These are phyloP conservation scores for Incurvaria masculella DNA, from an alignment of 2,888 invertebrate genomes.

Conservation along the genomic window DNA sequence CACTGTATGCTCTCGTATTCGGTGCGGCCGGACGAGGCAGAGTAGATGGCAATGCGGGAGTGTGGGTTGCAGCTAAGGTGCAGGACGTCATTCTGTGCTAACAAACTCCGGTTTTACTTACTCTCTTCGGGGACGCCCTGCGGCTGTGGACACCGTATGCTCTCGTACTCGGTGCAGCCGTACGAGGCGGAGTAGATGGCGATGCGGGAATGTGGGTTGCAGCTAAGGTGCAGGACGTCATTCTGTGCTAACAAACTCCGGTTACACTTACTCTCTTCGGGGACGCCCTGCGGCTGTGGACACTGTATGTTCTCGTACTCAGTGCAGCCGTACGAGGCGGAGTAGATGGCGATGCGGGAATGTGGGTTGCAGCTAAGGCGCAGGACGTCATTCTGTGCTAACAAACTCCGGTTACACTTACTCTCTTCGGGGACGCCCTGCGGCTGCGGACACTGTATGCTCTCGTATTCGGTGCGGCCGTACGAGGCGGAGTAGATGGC, in stretches of 20 bases:
- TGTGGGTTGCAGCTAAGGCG: constrained; percentile 85
- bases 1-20: constrained; percentile 86
- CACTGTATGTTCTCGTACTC: constrained; percentile 86
- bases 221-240: constrained; percentile 76
- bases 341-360: constrained; percentile 87
- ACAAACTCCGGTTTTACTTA: too few species aligned
- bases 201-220: constrained; percentile 78
- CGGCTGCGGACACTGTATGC: constrained; percentile 81
- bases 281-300: constrained; percentile 79
- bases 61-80: constrained; percentile 85
- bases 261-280: constrained; percentile 88
- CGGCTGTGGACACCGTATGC: constrained; percentile 73
- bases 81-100: too few species aligned
- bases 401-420: too few species aligned
- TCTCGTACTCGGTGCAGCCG: constrained; percentile 78
- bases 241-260: too few species aligned
- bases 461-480: constrained; percentile 85
- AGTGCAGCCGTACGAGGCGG: constrained; percentile 87
- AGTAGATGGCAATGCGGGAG: constrained; percentile 79
- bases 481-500: constrained; percentile 93
- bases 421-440: constrained; percentile 86
- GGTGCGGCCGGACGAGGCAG: constrained; percentile 87
- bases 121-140: constrained; percentile 78
- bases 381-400: too few species aligned
- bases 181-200: constrained; percentile 88